Percentiles rank a stretch among this genome's conserved stretches.
Evolutionary conservation across 92 coral and sea anemone genomes (phyloP).

Genomic region (Blastomussa wellsi): DNA sequence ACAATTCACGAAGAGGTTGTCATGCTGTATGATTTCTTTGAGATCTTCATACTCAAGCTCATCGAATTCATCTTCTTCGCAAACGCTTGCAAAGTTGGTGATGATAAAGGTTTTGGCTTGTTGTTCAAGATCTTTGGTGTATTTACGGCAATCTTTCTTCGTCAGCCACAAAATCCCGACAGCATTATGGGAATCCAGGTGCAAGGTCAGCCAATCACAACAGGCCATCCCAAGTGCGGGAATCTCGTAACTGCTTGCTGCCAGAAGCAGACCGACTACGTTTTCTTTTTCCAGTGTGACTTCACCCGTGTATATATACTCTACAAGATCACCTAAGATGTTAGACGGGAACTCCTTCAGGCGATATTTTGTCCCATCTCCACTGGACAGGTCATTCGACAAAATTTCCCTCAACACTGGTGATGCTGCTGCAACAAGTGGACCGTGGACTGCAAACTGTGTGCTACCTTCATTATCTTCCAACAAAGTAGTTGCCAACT

Average conservation of each 20-base stretch:
- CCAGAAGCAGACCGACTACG: slow-evolving; percentile 29
- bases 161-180: slow-evolving; percentile 43
- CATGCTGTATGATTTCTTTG: slow-evolving; percentile 40
- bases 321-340: slow-evolving; percentile 26
- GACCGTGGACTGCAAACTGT: slow-evolving; percentile 42
- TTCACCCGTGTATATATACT: slow-evolving; percentile 69
- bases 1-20: slow-evolving; percentile 38
- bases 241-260: slow-evolving; percentile 46
- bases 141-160: slow-evolving; percentile 9
- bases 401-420: slow-evolving; percentile 26
- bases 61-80: slow-evolving; percentile 43
- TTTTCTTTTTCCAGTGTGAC: slow-evolving; percentile 39
- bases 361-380: slow-evolving; percentile 31
- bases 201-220: slow-evolving; percentile 52
- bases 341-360: slow-evolving; percentile 9
- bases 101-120: slow-evolving; percentile 36
- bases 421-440: slow-evolving; percentile 55
- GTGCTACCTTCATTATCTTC: slow-evolving; percentile 38
- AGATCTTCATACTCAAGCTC: slow-evolving; percentile 55
- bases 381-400: neutral
- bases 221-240: slow-evolving; percentile 59
- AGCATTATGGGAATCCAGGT: slow-evolving; percentile 38
- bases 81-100: slow-evolving; percentile 39
- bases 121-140: slow-evolving; percentile 31
- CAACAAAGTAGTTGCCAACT: slow-evolving; percentile 40